These are phyloP conservation scores for Podarcis muralis DNA, from an alignment of 2,113 vertebrate genomes.

Conservation along the genomic window DNA sequence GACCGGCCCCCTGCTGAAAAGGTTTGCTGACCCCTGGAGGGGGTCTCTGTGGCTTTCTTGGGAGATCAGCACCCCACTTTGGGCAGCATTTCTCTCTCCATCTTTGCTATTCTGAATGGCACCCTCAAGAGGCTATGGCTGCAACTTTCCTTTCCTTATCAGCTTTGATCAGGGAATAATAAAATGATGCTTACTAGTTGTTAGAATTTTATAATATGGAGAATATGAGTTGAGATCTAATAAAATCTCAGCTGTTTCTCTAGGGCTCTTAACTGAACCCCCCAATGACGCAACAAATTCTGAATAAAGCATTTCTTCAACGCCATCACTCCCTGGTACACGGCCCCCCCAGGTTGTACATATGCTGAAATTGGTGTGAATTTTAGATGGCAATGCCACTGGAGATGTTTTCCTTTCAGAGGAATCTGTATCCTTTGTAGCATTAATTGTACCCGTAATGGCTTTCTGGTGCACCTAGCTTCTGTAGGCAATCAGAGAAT, in stretches of 20 bases:
- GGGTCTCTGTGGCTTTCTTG: too few species aligned
- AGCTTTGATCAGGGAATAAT: neutral
- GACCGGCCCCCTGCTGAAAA: too few species aligned
- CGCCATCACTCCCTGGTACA: neutral
- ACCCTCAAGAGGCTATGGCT: neutral
- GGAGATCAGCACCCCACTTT: neutral
- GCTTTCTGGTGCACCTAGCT: neutral
- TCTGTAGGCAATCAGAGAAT: slow-evolving; percentile 15
- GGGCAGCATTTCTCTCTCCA: neutral
- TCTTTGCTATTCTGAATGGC: neutral
- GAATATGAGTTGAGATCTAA: neutral
- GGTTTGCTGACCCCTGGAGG: too few species aligned
- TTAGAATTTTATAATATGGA: neutral
- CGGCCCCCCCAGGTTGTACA: neutral
- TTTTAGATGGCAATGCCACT: neutral
- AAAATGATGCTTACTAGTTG: neutral
- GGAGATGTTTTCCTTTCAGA: slow-evolving; percentile 25
- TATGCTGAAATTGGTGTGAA: neutral
- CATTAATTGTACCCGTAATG: neutral
- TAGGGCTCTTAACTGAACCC: neutral
- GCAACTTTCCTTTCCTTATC: neutral
- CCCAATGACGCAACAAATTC: neutral
- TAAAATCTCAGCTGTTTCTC: neutral
- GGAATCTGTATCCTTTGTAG: neutral
- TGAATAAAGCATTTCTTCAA: neutral